Evolutionary conservation across 1,140 invertebrate species (phyloP).

Genomic region (Triops longicaudatus): DNA sequence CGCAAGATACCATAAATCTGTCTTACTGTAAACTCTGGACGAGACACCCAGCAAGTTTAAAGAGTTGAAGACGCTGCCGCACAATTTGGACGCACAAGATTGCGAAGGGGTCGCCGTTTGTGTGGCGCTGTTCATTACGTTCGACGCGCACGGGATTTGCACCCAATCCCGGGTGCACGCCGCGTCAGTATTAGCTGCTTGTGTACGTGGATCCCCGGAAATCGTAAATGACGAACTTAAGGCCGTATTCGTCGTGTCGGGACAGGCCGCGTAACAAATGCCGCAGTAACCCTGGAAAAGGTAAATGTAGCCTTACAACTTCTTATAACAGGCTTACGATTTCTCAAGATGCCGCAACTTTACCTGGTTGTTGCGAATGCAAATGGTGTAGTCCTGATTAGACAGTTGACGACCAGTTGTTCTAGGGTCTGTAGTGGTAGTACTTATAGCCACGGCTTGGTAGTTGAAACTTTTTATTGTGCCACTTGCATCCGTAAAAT

Average conservation of each 20-base stretch:
- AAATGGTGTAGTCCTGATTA: slow-evolving; percentile 66
- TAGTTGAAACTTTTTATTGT: slow-evolving; percentile 75
- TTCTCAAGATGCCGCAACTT: neutral
- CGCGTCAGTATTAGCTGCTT: neutral
- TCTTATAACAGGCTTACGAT: neutral
- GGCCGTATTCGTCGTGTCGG: slow-evolving; percentile 13
- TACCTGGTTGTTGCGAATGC: slow-evolving; percentile 49
- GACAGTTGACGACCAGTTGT: slow-evolving; percentile 50
- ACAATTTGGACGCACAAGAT: slow-evolving; percentile 18
- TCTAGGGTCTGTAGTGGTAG: slow-evolving; percentile 39
- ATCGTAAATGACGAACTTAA: neutral
- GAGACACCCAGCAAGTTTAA: neutral
- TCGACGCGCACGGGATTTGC: slow-evolving; percentile 20
- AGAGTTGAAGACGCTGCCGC: neutral
- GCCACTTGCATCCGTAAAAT: slow-evolving; percentile 67
- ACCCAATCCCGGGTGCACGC: slow-evolving; percentile 18
- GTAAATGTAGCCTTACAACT: neutral
- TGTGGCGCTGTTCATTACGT: slow-evolving; percentile 6
- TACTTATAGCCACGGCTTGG: slow-evolving; percentile 51
- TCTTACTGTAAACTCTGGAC: neutral
- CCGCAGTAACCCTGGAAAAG: slow-evolving; percentile 24
- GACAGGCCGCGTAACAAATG: slow-evolving; percentile 23
- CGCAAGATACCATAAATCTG: neutral
- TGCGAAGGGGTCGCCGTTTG: neutral
- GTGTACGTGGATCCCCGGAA: neutral